Percentiles rank a stretch among this genome's conserved stretches.
These are phyloP conservation scores for Mellivora capensis DNA, from an alignment of 2,113 vertebrate genomes.

Conservation along the genomic window DNA sequence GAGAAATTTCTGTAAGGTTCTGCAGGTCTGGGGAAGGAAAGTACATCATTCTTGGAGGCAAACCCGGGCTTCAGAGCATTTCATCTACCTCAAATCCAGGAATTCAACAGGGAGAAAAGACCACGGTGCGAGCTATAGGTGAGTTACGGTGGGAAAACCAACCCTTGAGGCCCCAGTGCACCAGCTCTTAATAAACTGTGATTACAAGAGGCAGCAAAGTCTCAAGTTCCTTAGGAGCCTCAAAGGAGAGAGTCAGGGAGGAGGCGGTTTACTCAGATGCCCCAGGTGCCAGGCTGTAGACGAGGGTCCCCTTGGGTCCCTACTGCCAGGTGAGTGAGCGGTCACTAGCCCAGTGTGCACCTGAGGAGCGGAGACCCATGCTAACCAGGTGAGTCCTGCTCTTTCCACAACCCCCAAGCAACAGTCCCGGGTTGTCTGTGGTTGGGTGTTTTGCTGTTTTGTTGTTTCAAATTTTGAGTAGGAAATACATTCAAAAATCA, in stretches of 20 bases:
- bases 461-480: not conserved
- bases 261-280: not conserved
- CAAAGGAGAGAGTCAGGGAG: not conserved
- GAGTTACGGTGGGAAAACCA: not conserved
- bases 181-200: not conserved
- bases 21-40: slow-evolving; percentile 4
- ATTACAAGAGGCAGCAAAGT: not conserved
- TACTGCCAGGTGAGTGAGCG: not conserved
- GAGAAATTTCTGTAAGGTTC: not conserved
- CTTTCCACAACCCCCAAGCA: not conserved
- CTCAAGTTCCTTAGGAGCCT: not conserved
- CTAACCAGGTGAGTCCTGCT: not conserved
- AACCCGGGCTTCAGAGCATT: not conserved
- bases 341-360: not conserved
- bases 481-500: not conserved
- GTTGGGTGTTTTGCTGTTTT: not conserved
- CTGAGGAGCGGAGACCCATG: not conserved
- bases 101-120: not conserved
- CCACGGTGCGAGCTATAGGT: not conserved
- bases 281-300: not conserved
- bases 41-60: not conserved
- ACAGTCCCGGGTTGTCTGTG: not conserved
- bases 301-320: not conserved
- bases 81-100: not conserved
- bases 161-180: not conserved